These are phyloP conservation scores for Mastomys coucha DNA, from an alignment of 2,113 vertebrate genomes.

Conservation along the genomic window DNA sequence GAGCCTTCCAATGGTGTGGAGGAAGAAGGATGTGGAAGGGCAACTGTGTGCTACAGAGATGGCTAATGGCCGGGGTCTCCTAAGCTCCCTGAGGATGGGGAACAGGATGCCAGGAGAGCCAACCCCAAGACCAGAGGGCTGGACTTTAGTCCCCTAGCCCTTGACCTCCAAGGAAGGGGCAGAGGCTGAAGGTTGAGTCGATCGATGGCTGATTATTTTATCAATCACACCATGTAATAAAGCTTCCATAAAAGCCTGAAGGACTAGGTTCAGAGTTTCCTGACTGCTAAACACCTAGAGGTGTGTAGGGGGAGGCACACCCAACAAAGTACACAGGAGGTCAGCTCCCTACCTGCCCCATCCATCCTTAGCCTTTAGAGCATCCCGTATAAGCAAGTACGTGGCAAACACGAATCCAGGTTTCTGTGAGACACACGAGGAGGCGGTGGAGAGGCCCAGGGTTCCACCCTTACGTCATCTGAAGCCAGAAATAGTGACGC, in stretches of 20 bases:
- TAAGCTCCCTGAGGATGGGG: not conserved
- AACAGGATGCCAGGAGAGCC: not conserved
- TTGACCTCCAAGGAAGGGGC: not conserved
- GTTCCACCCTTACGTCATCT: not conserved
- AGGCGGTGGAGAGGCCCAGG: not conserved
- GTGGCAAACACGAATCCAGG: not conserved
- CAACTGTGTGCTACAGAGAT: not conserved
- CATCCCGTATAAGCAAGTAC: not conserved
- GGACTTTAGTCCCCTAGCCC: not conserved
- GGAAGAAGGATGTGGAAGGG: not conserved
- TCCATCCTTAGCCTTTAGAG: not conserved
- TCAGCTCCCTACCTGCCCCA: too few species aligned
- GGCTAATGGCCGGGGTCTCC: not conserved
- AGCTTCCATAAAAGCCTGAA: not conserved
- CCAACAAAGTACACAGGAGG: not conserved
- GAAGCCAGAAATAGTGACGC: not conserved
- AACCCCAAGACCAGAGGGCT: not conserved
- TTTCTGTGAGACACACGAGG: not conserved
- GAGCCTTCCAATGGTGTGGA: not conserved
- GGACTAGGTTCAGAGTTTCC: not conserved
- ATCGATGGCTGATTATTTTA: not conserved
- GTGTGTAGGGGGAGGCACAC: not conserved
- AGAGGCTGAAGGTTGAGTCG: not conserved
- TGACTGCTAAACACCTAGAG: not conserved
- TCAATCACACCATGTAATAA: not conserved